Evolutionary conservation across 2,888 invertebrate species (phyloP).

Genomic region (Scrobipalpa costella): DNA sequence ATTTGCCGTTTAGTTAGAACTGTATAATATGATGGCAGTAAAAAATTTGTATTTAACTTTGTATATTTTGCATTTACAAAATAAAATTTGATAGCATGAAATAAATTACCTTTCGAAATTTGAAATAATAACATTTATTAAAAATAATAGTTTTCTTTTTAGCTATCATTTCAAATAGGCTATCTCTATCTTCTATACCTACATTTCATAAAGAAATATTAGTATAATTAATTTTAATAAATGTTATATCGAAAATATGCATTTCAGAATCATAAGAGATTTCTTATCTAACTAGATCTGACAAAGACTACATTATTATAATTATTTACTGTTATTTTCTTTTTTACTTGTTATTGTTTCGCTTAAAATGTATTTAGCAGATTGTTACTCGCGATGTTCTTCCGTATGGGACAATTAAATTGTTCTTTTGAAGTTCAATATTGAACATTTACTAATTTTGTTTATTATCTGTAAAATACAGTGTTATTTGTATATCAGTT

Average conservation of each 20-base stretch:
- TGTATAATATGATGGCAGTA: neutral
- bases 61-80: neutral
- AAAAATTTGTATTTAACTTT: neutral
- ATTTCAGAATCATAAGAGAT: neutral
- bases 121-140: neutral
- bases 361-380: neutral
- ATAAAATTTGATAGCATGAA: neutral
- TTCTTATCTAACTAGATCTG: constrained; percentile 2
- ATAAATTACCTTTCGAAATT: neutral
- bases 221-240: neutral
- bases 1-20: neutral
- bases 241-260: neutral
- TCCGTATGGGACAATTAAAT: neutral
- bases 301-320: neutral
- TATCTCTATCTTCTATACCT: too few relatives aligned
- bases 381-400: constrained; percentile 10
- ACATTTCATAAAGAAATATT: neutral
- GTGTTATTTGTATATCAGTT: constrained; percentile 3
- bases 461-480: neutral
- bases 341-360: neutral
- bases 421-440: neutral
- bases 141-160: neutral
- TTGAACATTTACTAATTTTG: too few relatives aligned
- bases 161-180: neutral
- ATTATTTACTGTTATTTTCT: neutral